These are phyloP conservation scores for Schizopygopsis pylzovi DNA, from an alignment of 2,797 vertebrate species.

Conservation along the genomic window DNA sequence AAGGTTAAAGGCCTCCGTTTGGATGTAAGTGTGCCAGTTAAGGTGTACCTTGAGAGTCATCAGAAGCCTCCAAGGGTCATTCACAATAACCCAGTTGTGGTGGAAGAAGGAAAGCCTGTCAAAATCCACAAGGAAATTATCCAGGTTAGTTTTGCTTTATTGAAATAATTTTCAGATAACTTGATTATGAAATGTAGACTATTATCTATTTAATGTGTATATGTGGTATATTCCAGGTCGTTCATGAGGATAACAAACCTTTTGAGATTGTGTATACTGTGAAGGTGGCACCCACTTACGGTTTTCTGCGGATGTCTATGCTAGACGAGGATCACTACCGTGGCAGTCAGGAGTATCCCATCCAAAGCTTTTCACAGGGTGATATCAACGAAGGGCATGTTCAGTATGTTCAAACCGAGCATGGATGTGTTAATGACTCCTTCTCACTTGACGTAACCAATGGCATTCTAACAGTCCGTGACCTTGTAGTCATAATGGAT, in stretches of 20 bases:
- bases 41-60: conserved; percentile 82
- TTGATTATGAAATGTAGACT: not conserved
- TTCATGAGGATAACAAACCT: conserved; percentile 81
- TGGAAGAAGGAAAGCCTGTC: conserved; percentile 85
- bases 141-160: conserved; percentile 74
- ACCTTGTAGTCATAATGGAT: conserved; percentile 79
- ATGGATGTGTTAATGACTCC: conserved; percentile 74
- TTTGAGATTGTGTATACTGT: conserved; percentile 82
- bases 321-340: conserved; percentile 64
- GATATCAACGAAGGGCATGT: conserved; percentile 82
- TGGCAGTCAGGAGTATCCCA: conserved; percentile 59
- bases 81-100: conserved; percentile 77
- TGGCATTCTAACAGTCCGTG: conserved; percentile 75
- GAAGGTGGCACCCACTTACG: conserved; percentile 73
- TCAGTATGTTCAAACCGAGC: conserved; percentile 80
- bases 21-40: conserved; percentile 77
- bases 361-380: conserved; percentile 82
- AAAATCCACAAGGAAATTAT: conserved; percentile 80
- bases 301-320: conserved; percentile 75
- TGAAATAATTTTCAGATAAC: not conserved
- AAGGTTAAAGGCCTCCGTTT: conserved; percentile 71
- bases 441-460: conserved; percentile 82
- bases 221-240: conserved; percentile 75
- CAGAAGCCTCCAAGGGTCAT: conserved; percentile 75
- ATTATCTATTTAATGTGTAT: not conserved